Evolutionary conservation across 1,140 invertebrate genomes (phyloP).

Genomic region (Calephelis nemesis): DNA sequence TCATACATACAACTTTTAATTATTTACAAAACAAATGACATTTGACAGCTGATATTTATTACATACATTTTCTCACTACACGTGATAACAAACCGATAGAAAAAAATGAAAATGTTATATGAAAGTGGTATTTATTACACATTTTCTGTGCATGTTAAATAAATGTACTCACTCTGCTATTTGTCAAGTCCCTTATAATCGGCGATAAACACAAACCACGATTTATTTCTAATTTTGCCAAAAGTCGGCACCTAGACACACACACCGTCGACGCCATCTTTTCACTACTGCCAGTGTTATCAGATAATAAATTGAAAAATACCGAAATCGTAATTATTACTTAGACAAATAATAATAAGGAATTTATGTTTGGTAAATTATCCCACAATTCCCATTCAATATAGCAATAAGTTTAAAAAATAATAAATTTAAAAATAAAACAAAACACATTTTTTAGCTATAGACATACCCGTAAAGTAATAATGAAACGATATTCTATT

Average conservation of each 20-base stretch:
- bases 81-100: conserved; percentile 5
- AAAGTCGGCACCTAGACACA: conserved; percentile 76
- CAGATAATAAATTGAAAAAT: conserved; percentile 16
- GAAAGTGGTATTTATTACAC: conserved; percentile 42
- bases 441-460: no score
- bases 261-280: conserved; percentile 79
- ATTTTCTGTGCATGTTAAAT: conserved; percentile 28
- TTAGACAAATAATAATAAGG: conserved; percentile 29
- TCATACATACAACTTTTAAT: not conserved
- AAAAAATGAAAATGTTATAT: conserved; percentile 14
- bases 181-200: conserved; percentile 72
- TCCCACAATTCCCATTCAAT: no score
- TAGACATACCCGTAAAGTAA: no score
- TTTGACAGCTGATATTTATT: conserved; percentile 63
- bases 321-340: conserved; percentile 6
- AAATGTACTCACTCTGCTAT: conserved; percentile 70
- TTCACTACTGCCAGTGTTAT: conserved; percentile 52
- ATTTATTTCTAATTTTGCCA: conserved; percentile 79
- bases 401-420: no score
- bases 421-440: no score
- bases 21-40: conserved; percentile 46
- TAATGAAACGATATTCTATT: no score
- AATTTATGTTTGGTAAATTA: no score
- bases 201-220: conserved; percentile 77
- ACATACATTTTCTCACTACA: conserved; percentile 21